Evolutionary conservation across 2,888 invertebrate species (phyloP).

Genomic region (Timema podura): DNA sequence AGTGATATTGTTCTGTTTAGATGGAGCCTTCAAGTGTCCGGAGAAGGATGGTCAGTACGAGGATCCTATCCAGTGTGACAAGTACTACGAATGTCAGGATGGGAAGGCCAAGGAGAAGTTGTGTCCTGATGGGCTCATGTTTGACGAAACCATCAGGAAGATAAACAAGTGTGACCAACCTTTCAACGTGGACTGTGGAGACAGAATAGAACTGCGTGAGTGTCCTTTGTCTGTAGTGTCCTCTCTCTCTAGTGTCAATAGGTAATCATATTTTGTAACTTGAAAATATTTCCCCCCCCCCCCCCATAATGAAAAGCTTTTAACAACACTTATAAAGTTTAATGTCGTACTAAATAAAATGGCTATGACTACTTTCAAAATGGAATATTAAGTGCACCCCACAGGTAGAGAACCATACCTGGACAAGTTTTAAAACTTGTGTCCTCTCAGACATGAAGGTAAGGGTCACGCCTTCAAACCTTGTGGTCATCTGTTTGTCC

Average conservation of each 20-base stretch:
- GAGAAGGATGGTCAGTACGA: slow-evolving; percentile 74
- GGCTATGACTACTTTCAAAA: no score
- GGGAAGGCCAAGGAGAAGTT: slow-evolving; percentile 68
- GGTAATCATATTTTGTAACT: no score
- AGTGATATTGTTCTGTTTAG: not conserved
- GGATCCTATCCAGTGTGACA: slow-evolving; percentile 79
- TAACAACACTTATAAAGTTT: no score
- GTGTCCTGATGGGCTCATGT: slow-evolving; percentile 85
- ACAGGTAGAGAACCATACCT: no score
- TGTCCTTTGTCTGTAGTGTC: not conserved
- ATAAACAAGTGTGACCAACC: slow-evolving; percentile 90
- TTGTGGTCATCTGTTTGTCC: no score
- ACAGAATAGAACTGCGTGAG: slow-evolving; percentile 85
- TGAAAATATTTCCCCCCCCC: no score
- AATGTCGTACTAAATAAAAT: no score
- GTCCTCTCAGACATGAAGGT: no score
- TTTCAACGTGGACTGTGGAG: slow-evolving; percentile 88
- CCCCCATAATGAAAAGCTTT: no score
- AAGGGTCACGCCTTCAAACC: no score
- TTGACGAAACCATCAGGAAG: slow-evolving; percentile 79
- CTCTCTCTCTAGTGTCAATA: not conserved
- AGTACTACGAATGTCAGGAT: slow-evolving; percentile 75
- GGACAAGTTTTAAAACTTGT: no score
- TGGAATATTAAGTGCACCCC: no score
- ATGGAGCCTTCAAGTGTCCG: slow-evolving; percentile 66